Evolutionary conservation across 23 tunicate genomes (phyloP), one percentile per base, ranked within the genome.

Genomic region (Corella eumyota): DNA sequence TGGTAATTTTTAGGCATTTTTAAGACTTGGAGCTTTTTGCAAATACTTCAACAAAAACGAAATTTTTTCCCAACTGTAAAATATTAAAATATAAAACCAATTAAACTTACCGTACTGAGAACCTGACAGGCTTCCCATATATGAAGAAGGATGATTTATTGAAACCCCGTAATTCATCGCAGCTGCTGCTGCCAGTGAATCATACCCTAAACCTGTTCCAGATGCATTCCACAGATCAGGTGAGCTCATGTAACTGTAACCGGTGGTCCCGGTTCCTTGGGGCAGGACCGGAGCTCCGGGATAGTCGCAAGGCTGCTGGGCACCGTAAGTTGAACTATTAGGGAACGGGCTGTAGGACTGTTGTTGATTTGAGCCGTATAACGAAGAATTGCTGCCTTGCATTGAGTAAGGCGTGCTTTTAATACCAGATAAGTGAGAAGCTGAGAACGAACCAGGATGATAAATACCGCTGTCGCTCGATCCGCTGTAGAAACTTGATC

Each of bases 71-170:
- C n/a, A n/a, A n/a, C n/a, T n/a, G n/a, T n/a, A n/a, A n/a, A n/a
- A n/a, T n/a, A n/a, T n/a, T n/a, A n/a, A n/a, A n/a, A n/a, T n/a
- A n/a, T n/a, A n/a, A n/a, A n/a, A n/a, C n/a, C n/a, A n/a, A n/a
- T n/a, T n/a, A n/a, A 22, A 58, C 82, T 75, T 31, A 75, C 82
- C 82, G 56, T 75, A 75, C 44, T 66, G 82, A 0, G 72, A 66
- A 19, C 40, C 30, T 21, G 78, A 36, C 6, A 75, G 45, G 17
- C 82, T 73, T 23, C 74, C 67, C 82, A 75, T 66, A 58, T 75
- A 75, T 1, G 73, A 56, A 13, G 68, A 20, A 30, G 68, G 61
- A 46, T 59, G 66, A 29, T 54, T 74, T 34, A 64, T 52, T 36
- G 71, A 11, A 38, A 53, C 80, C 2, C 60, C 67, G 25, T 74